A percentile compares a stretch with the other conserved stretches of the same genome.
Conservation (phyloP, 2,888 invertebrate genomes). For the Napeogenes inachia region DNA sequence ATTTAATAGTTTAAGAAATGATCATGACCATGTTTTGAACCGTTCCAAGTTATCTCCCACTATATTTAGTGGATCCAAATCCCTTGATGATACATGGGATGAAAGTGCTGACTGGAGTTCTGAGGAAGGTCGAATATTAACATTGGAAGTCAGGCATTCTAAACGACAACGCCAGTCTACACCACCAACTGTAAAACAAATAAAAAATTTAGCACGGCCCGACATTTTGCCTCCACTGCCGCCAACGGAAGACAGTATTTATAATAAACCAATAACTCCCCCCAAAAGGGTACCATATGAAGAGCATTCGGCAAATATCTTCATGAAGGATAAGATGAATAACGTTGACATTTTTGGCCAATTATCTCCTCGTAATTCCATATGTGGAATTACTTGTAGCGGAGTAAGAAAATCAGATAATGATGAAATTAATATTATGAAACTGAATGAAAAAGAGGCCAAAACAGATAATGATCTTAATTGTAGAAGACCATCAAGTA, state of each 20-base stretch:
- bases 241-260: slow-evolving; percentile 75
- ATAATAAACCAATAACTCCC: slow-evolving; percentile 77
- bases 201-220: slow-evolving; percentile 76
- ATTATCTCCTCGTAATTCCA: slow-evolving; percentile 38
- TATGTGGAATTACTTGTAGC: slow-evolving; percentile 53
- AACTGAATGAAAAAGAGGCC: slow-evolving; percentile 32
- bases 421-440: slow-evolving; percentile 51
- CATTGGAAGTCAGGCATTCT: slow-evolving; percentile 84
- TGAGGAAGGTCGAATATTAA: slow-evolving; percentile 81
- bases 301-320: slow-evolving; percentile 1
- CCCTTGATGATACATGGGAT: slow-evolving; percentile 52
- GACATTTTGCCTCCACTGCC: slow-evolving; percentile 83
- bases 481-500: slow-evolving; percentile 43
- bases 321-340: no score
- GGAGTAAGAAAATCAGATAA: slow-evolving; percentile 74
- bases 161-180: slow-evolving; percentile 82
- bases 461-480: slow-evolving; percentile 42
- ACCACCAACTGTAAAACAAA: slow-evolving; percentile 67
- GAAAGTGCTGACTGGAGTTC: slow-evolving; percentile 60
- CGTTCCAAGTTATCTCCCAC: slow-evolving; percentile 55
- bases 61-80: slow-evolving; percentile 52
- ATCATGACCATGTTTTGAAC: slow-evolving; percentile 80
- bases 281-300: slow-evolving; percentile 63
- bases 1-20: slow-evolving; percentile 84
- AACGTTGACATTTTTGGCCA: slow-evolving; percentile 3